These are phyloP conservation scores for Carposina sasakii DNA, from an alignment of 1,140 invertebrate species.

Conservation along the genomic window DNA sequence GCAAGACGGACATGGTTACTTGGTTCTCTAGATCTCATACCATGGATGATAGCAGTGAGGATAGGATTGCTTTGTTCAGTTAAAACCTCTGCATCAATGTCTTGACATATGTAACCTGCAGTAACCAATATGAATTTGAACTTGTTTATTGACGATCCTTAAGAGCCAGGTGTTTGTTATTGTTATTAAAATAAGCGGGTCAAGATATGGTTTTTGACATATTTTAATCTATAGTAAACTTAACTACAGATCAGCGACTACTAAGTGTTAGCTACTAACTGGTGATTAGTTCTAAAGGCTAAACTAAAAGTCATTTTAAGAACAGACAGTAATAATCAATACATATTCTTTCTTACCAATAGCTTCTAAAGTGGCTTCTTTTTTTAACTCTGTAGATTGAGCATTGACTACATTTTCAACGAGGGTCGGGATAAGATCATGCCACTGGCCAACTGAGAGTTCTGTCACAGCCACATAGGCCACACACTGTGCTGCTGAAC, in stretches of 20 bases:
- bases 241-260: no score
- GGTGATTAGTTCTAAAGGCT: no score
- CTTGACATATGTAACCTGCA: slow-evolving; percentile 82
- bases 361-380: slow-evolving; percentile 96
- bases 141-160: no score
- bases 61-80: slow-evolving; percentile 95
- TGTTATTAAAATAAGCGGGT: no score
- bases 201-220: no score
- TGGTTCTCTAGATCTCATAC: slow-evolving; percentile 90
- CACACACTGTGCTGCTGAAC: slow-evolving; percentile 98
- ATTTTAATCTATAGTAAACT: no score
- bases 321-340: slow-evolving; percentile 4
- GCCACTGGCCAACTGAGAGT: slow-evolving; percentile 89
- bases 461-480: slow-evolving; percentile 98
- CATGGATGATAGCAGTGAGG: slow-evolving; percentile 98
- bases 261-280: no score
- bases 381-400: slow-evolving; percentile 92
- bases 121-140: no score
- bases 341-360: slow-evolving; percentile 91
- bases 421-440: slow-evolving; percentile 88
- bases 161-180: no score
- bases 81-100: slow-evolving; percentile 92
- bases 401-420: slow-evolving; percentile 93
- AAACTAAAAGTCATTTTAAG: background rate
- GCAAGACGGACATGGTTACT: slow-evolving; percentile 92